A percentile compares a stretch with the other conserved stretches of the same genome.
These are phyloP conservation scores for Anisognathus igniventris DNA, from an alignment of 2,797 vertebrate genomes.

Conservation along the genomic window DNA sequence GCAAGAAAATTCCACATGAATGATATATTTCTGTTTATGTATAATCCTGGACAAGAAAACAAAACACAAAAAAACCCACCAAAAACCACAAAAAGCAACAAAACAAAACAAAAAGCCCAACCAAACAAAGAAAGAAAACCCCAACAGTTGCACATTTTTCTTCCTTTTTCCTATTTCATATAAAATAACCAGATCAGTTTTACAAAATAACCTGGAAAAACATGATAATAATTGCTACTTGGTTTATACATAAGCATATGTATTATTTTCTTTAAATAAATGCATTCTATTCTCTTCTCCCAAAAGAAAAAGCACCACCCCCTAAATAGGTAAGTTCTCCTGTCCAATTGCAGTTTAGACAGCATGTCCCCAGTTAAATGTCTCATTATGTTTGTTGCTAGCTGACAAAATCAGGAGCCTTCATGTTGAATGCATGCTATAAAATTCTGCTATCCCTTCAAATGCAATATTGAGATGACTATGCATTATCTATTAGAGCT, in stretches of 20 bases:
- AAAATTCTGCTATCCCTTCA: not conserved
- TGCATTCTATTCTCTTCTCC: not conserved
- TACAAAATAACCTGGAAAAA: not conserved
- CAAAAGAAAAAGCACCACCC: not conserved
- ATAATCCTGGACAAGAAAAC: not conserved
- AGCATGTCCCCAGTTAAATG: not conserved
- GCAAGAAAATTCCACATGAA: not conserved
- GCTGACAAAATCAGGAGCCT: not conserved
- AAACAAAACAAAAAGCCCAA: not conserved
- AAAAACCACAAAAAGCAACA: not conserved
- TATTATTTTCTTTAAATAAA: not conserved
- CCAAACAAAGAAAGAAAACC: not conserved
- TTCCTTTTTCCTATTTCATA: not conserved
- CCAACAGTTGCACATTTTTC: not conserved
- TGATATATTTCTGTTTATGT: not conserved
- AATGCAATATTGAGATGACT: not conserved
- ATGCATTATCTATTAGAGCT: not conserved
- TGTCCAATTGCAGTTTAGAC: not conserved
- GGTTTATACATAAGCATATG: rapidly evolving
- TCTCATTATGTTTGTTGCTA: not conserved
- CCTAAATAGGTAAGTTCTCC: not conserved
- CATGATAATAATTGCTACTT: not conserved
- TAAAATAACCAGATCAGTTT: not conserved
- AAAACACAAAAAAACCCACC: too few relatives aligned
- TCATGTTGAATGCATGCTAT: not conserved